A percentile compares a stretch with the other conserved stretches of the same genome.
These are phyloP conservation scores for Gephyroberyx darwinii DNA, from an alignment of 2,797 vertebrate genomes.

Conservation along the genomic window DNA sequence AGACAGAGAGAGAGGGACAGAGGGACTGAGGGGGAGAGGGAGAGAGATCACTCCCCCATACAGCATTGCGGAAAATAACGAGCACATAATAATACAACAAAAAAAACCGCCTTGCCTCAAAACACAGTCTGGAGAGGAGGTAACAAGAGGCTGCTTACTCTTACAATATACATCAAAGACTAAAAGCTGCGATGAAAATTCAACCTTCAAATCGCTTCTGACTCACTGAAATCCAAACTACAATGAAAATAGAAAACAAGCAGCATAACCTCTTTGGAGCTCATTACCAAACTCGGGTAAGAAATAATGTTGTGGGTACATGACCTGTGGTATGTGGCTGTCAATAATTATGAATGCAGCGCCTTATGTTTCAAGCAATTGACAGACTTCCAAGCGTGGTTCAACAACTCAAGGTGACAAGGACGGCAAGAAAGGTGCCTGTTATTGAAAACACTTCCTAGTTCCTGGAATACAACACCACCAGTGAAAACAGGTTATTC, in stretches of 20 bases:
- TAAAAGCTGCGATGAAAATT: slow-evolving; percentile 45
- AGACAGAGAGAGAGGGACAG: slow-evolving; percentile 25
- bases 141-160: slow-evolving; percentile 64
- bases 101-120: slow-evolving; percentile 49
- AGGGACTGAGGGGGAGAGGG: slow-evolving; percentile 1
- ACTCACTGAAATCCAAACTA: slow-evolving; percentile 31
- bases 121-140: slow-evolving; percentile 54
- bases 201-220: slow-evolving; percentile 48
- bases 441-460: slow-evolving; percentile 10
- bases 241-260: slow-evolving; percentile 48
- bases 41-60: slow-evolving; percentile 7
- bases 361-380: slow-evolving; percentile 38
- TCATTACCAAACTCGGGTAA: slow-evolving; percentile 14
- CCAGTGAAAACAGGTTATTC: slow-evolving; percentile 14
- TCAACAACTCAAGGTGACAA: slow-evolving; percentile 15
- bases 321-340: slow-evolving; percentile 31
- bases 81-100: slow-evolving; percentile 55
- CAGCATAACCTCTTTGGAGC: slow-evolving; percentile 38
- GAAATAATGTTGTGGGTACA: slow-evolving; percentile 31
- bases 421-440: background rate
- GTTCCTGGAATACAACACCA: background rate
- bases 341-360: slow-evolving; percentile 47
- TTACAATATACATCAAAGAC: slow-evolving; percentile 75
- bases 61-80: slow-evolving; percentile 60
- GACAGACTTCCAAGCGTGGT: slow-evolving; percentile 19